These are phyloP conservation scores for Lathronympha strigana DNA, from an alignment of 2,888 invertebrate species.

Conservation along the genomic window DNA sequence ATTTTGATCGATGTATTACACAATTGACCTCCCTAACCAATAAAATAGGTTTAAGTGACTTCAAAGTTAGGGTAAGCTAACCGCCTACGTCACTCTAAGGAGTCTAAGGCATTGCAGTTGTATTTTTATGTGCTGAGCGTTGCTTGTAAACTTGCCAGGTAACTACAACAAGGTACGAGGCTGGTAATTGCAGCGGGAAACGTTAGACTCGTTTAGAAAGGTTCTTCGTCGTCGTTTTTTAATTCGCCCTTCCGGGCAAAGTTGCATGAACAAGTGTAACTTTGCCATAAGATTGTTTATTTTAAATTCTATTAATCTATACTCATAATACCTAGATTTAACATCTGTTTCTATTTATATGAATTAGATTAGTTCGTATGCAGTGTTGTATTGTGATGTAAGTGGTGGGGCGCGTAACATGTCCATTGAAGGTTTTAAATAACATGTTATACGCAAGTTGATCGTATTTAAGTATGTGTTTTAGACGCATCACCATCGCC, in stretches of 20 bases:
- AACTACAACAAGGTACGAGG: not conserved
- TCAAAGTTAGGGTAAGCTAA: constrained; percentile 26
- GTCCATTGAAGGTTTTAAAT: no score
- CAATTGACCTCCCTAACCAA: constrained; percentile 30
- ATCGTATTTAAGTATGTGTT: no score
- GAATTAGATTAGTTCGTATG: no score
- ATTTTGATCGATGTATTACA: constrained; percentile 17
- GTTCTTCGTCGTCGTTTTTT: constrained; percentile 11
- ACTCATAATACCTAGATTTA: no score
- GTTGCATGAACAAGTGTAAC: not conserved
- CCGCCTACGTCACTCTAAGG: constrained; percentile 26
- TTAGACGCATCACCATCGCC: no score
- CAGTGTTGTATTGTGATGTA: no score
- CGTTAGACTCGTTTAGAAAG: constrained; percentile 30
- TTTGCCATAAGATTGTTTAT: not conserved
- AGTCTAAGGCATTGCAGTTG: constrained; percentile 28
- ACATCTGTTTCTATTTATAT: no score
- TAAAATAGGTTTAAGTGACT: constrained; percentile 29
- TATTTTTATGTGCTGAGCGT: constrained; percentile 18
- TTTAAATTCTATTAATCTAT: not conserved
- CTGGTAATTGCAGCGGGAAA: not conserved
- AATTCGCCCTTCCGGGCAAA: constrained; percentile 18
- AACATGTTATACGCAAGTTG: no score
- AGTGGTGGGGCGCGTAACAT: no score
- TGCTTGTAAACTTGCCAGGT: constrained; percentile 5